Evolutionary conservation across 2,888 invertebrate genomes (phyloP), one percentile per base, ranked within the genome.

Genomic region (Lithodes maja): DNA sequence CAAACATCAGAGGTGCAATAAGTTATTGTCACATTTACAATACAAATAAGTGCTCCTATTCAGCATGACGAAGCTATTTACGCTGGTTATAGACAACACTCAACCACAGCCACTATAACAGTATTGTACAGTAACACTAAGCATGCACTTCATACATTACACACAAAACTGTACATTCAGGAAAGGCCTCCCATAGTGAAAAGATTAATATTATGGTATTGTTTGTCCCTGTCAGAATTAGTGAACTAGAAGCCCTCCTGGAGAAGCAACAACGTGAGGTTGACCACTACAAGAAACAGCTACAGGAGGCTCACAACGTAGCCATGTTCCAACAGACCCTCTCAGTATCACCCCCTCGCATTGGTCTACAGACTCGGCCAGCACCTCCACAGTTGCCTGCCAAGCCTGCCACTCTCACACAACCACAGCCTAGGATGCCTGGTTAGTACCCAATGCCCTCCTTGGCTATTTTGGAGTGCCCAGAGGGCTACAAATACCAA

Each of bases 201-300:
- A 33, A 33, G 33, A 33, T 33, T 33, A 33, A 33, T 33, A 33
- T 33, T 33, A 33, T 33, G 12, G 61, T 12, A 61, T 61, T 61
- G 5, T 61, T 61, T 61, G 5, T 61, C 12, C 17, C n/a, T 71
- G 12, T 5, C 87, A 92, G 92, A 74, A 88, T 90, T 79, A 89
- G 52, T 83, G 96, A 97, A 92, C 94, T 97, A 91, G 96, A 96
- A 93, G 94, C 93, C 1, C 95, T 95, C 92, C 93, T 95, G 71
- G 95, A 95, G 90, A 94, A 94, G 92, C 93, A 94, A 79, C 94
- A 93, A 92, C 90, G 92, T 53, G 96, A 96, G 94, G 93, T 96
- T 84, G 95, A 95, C 91, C 94, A 94, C 92, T 94, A 95, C 92
- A 95, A 94, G 90, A 94, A 94, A 92, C 94, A 94, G 92, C 91